Evolutionary conservation across 2,113 vertebrate genomes (phyloP), one percentile per base, ranked within the genome.

Genomic region (Crypturellus undulatus): DNA sequence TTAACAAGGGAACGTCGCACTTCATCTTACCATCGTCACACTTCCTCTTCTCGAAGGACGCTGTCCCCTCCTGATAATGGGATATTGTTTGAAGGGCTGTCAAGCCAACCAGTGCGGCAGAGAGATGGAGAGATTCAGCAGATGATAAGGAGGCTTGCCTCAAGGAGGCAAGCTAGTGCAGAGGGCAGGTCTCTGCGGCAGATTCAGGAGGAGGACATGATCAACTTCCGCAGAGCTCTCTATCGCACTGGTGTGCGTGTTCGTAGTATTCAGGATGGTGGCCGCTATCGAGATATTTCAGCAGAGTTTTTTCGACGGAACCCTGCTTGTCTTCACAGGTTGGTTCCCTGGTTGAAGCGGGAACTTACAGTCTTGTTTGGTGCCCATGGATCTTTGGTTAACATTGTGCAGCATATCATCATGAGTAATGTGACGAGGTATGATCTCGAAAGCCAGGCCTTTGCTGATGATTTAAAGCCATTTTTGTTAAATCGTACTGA

Each of bases 221-320:
- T 99, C n/a, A 98, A 91, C 88, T 99, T 99, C 96, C 98, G 99
- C 81, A 98, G 98, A 82, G 98, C 98, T 45, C 98, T 99, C 36
- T 99, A 99, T 96, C 98, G 99, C 9, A 97, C 95, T 4, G 98
- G 98, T 4, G 86, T 98, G 45, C 98, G 98, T 28, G 98, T 99
- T 52, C 97, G 98, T 45, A 97, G 91, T 36, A 98, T 99, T 69
- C 98, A 98, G 54, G 99, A 99, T 43, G 98, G 99, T 0, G 99
- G 99, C 5, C 99, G 99, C 10, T 99, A 98, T 22, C 90, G 99
- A 30, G 98, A 99, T 80, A 98, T 98, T 68, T 99, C 99, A 2
- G 98, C 99, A 2, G 98, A 99, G 80, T 99, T 99, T 91, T 99
- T 99, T 63, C 97, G 97, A 72, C 97, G 95, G 90, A 99, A 99